Evolutionary conservation across 2,888 invertebrate species (phyloP), one percentile per base, ranked within the genome.

Genomic region (Sarcophaga variegata): DNA sequence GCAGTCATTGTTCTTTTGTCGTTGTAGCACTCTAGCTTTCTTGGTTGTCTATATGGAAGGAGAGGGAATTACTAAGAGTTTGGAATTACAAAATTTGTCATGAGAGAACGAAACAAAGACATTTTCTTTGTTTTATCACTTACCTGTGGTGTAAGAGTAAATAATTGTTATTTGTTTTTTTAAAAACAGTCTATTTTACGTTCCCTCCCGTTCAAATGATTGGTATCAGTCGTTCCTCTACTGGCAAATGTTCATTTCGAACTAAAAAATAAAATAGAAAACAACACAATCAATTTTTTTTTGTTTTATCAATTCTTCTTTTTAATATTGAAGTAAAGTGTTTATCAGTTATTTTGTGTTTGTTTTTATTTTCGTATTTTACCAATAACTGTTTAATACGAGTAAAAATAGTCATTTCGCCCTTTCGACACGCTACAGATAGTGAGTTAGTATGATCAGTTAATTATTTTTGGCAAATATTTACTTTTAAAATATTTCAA

Each of bases 181-280:
- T 59, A 4, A 37, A 37, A 37, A 37, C 22, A 20, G 25, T 47
- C 47, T 37, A 11, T 47, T 64, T 27, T 49, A 4, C 25, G 17
- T 4, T 64, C 37, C 37, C 37, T 37, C 10, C 37, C 2, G 37
- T 37, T 10, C 0, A 8, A 37, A 37, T 37, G 37, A 47, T 0
- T 22, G 11, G 10, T 37, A 3, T 64, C 22, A 71, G 12, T 4
- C 45, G 25, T 63, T 59, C 70, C 64, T 54, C 69, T 20, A 49
- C 8, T 64, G 12, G 1, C 63, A 75, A 84, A 70, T 11, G 80
- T 71, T 80, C n/a, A 76, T 62, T 72, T 70, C 64, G 59, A 66
- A 84, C 84, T 84, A 20, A 84, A 47, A 76, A 69, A 49, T 49
- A 69, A 20, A 85, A 82, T 66, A 64, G 12, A 54, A 75, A 74